These are phyloP conservation scores for Austrolebias charrua DNA, from an alignment of 2,797 vertebrate species.

Conservation along the genomic window DNA sequence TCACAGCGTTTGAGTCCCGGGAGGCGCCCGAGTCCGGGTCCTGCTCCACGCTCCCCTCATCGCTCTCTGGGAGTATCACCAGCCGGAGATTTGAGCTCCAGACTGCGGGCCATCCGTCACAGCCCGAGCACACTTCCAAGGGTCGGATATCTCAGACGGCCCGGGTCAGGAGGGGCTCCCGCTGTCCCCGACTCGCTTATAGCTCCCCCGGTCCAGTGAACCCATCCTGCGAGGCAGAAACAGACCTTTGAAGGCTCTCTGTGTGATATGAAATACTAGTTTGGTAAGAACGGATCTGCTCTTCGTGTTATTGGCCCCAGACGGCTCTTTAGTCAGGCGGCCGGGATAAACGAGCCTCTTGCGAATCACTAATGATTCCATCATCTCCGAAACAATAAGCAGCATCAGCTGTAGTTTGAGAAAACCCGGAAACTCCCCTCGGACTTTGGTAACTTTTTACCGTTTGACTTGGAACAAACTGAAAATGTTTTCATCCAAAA, in stretches of 20 bases:
- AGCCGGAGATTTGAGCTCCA: constrained; percentile 42
- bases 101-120: constrained; percentile 55
- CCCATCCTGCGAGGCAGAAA: constrained; percentile 34
- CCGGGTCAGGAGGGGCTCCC: constrained; percentile 31
- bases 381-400: constrained; percentile 7
- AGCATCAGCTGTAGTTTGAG: constrained; percentile 30
- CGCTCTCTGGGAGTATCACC: constrained; percentile 70
- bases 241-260: background rate
- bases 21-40: constrained; percentile 34
- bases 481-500: too few relatives aligned
- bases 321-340: constrained; percentile 34
- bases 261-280: constrained; percentile 10
- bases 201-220: constrained; percentile 44
- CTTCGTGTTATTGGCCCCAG: constrained; percentile 33
- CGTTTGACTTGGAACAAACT: too few relatives aligned
- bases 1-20: constrained; percentile 30
- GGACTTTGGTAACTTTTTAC: too few relatives aligned
- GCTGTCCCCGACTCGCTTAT: constrained; percentile 39
- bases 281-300: constrained; percentile 4
- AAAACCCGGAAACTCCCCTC: too few relatives aligned
- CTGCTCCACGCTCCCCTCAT: constrained; percentile 16
- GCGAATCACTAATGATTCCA: constrained; percentile 6
- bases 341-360: constrained; percentile 23
- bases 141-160: constrained; percentile 66
- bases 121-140: constrained; percentile 53